These are phyloP conservation scores for Atractosteus spatula DNA, from an alignment of 2,113 vertebrate species.

Conservation along the genomic window DNA sequence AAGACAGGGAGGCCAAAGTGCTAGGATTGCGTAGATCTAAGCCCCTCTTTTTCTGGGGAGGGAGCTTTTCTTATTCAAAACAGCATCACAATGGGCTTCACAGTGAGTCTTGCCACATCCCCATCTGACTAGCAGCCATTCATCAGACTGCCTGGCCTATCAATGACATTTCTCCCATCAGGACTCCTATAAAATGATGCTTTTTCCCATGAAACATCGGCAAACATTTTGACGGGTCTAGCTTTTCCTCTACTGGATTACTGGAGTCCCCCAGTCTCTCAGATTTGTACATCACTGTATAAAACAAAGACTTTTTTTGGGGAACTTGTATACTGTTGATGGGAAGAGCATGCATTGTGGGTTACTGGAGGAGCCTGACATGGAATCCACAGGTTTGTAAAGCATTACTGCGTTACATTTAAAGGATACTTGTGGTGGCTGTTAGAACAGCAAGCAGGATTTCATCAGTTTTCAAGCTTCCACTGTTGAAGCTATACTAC, in stretches of 20 bases:
- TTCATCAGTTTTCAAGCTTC: too few species aligned
- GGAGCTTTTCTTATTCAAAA: slow-evolving; percentile 99
- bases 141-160: slow-evolving; percentile 99
- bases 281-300: slow-evolving; percentile 64
- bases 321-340: slow-evolving; percentile 81
- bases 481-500: background rate
- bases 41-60: slow-evolving; percentile 89
- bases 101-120: slow-evolving; percentile 99
- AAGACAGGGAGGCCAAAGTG: slow-evolving; percentile 91
- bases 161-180: slow-evolving; percentile 99
- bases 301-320: slow-evolving; percentile 71
- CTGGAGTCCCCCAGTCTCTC: slow-evolving; percentile 73
- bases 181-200: slow-evolving; percentile 99
- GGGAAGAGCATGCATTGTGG: slow-evolving; percentile 99
- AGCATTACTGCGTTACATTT: slow-evolving; percentile 7
- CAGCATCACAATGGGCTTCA: slow-evolving; percentile 99
- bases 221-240: slow-evolving; percentile 99
- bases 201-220: slow-evolving; percentile 99
- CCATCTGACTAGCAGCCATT: slow-evolving; percentile 99
- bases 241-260: slow-evolving; percentile 93
- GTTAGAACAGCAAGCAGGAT: too few species aligned
- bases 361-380: slow-evolving; percentile 98
- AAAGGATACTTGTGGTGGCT: background rate
- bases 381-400: slow-evolving; percentile 99
- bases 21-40: slow-evolving; percentile 95